Percentiles rank a stretch among this genome's conserved stretches.
Evolutionary conservation across 2,113 vertebrate species (phyloP).

Genomic region (Podarcis raffonei): DNA sequence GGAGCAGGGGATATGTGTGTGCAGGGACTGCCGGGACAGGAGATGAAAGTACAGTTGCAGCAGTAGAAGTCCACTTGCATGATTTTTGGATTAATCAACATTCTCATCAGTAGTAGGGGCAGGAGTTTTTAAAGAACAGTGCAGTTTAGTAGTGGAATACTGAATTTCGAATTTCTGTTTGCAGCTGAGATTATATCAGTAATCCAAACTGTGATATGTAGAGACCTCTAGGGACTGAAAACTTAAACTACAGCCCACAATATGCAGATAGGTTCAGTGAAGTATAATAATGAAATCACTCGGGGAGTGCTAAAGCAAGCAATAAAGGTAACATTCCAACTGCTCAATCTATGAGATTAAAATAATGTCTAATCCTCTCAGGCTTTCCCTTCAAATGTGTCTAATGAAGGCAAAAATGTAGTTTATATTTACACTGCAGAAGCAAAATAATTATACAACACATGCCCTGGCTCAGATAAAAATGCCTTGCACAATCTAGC

Average conservation of each 20-base stretch:
- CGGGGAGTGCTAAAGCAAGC: background rate
- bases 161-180: background rate
- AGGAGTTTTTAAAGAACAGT: background rate
- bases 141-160: background rate
- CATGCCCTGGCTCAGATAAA: conserved; percentile 4
- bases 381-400: conserved; percentile 26
- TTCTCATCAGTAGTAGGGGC: no score
- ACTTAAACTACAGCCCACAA: conserved; percentile 59
- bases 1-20: no score
- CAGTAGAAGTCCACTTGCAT: no score
- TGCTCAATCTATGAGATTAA: conserved; percentile 31
- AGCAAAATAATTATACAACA: conserved; percentile 45
- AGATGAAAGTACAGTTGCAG: no score
- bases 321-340: conserved; percentile 45
- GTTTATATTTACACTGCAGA: conserved; percentile 35
- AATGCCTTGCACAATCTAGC: background rate
- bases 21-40: no score
- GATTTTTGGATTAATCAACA: no score
- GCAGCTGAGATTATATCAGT: background rate
- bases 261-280: conserved; percentile 2
- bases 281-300: conserved; percentile 11
- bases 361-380: conserved; percentile 20
- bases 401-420: conserved; percentile 50
- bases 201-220: conserved; percentile 68
- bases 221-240: conserved; percentile 79